phyloP scores from a whole-genome alignment of 2,888 invertebrate genomes.

The Caradrina kadenii region DNA sequence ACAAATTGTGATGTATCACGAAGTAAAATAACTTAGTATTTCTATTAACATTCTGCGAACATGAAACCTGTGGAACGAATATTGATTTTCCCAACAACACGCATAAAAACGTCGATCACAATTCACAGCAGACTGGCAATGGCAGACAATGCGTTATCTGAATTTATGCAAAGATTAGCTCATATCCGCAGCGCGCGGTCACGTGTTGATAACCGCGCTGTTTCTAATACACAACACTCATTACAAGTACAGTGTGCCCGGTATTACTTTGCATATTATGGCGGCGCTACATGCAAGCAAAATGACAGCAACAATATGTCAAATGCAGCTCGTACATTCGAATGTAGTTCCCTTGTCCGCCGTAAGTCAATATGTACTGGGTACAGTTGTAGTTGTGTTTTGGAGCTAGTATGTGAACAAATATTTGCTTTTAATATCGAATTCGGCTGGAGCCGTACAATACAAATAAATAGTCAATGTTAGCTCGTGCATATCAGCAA shows the following conservation, averaged over 20 bases:
- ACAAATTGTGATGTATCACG: neutral
- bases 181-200: constrained; percentile 57
- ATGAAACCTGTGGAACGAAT: constrained; percentile 45
- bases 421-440: constrained; percentile 58
- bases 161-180: constrained; percentile 60
- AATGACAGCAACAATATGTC: constrained; percentile 16
- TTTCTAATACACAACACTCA: constrained; percentile 44
- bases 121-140: constrained; percentile 46
- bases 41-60: neutral
- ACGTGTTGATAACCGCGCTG: constrained; percentile 52
- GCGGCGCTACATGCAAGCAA: constrained; percentile 14
- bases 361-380: neutral
- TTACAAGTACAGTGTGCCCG: constrained; percentile 11
- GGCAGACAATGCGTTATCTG: constrained; percentile 57
- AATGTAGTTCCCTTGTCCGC: constrained; percentile 2
- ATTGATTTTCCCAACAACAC: constrained; percentile 52
- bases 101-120: constrained; percentile 55
- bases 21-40: constrained; percentile 1
- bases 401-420: constrained; percentile 35
- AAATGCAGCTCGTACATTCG: constrained; percentile 7
- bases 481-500: constrained; percentile 45
- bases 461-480: constrained; percentile 51
- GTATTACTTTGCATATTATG: constrained; percentile 13
- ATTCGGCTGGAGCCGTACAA: constrained; percentile 27
- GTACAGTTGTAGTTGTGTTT: constrained; percentile 11